Conservation (phyloP, 2,113 vertebrate species). For the Lethenteron camtschaticum region DNA sequence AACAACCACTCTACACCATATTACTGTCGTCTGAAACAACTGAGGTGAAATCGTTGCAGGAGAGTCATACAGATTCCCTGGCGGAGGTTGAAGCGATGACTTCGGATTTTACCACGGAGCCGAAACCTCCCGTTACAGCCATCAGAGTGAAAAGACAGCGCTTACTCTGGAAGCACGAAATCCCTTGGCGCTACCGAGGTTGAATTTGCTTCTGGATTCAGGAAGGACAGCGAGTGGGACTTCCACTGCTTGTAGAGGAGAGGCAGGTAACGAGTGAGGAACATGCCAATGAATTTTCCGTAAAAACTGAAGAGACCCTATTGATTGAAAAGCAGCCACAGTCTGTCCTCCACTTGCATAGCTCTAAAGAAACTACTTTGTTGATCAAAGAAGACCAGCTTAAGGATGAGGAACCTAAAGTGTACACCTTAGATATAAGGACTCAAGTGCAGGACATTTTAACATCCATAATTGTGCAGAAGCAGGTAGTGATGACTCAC, state of each 20-base stretch:
- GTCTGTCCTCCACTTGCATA: slow-evolving; percentile 15
- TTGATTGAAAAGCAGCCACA: slow-evolving; percentile 20
- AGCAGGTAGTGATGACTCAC: slow-evolving; percentile 31
- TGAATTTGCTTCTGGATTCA: slow-evolving; percentile 31
- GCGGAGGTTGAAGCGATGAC: slow-evolving; percentile 15
- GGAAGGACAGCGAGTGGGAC: slow-evolving; percentile 35
- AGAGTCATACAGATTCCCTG: slow-evolving; percentile 20
- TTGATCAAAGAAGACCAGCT: slow-evolving; percentile 34
- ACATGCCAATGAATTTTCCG: slow-evolving; percentile 12
- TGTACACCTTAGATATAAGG: slow-evolving; percentile 23
- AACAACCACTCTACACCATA: slow-evolving; percentile 26
- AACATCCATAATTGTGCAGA: slow-evolving; percentile 29
- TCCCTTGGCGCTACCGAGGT: slow-evolving; percentile 26
- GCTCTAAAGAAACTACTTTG: slow-evolving; percentile 19
- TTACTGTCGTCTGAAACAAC: slow-evolving; percentile 21
- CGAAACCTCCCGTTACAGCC: slow-evolving; percentile 20
- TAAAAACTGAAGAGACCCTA: slow-evolving; percentile 13
- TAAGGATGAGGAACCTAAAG: slow-evolving; percentile 20
- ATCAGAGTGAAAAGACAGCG: slow-evolving; percentile 21
- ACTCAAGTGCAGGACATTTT: slow-evolving; percentile 34
- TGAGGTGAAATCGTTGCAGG: slow-evolving; percentile 21
- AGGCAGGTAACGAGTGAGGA: slow-evolving; percentile 30
- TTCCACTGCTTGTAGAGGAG: slow-evolving; percentile 34
- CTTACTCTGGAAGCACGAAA: slow-evolving; percentile 23
- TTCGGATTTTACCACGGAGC: slow-evolving; percentile 23